A percentile compares a stretch with the other conserved stretches of the same genome.
Evolutionary conservation across 2,888 invertebrate genomes (phyloP).

Genomic region (Leuctra nigra): DNA sequence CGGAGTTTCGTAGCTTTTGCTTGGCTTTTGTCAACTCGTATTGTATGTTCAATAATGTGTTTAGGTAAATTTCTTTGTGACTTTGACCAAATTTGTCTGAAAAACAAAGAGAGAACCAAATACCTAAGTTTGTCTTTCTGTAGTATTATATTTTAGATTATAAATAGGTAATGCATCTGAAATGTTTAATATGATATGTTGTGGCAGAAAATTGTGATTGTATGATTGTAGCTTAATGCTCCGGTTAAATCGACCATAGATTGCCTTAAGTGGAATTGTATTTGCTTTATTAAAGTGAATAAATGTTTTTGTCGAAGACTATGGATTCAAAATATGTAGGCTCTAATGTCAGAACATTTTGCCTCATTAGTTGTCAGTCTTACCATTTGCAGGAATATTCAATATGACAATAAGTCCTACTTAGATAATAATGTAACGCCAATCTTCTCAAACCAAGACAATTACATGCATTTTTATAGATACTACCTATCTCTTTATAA

Average conservation of each 20-base stretch:
- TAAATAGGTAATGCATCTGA: conserved; percentile 1
- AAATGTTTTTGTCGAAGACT: no score
- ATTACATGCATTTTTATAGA: no score
- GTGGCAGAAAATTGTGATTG: conserved; percentile 3
- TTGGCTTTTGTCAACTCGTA: neutral
- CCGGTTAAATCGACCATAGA: neutral
- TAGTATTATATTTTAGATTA: neutral
- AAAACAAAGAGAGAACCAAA: neutral
- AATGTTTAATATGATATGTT: neutral
- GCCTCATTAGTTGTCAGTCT: no score
- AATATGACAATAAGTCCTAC: no score
- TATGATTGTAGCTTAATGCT: conserved; percentile 7
- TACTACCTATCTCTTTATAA: no score
- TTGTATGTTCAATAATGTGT: neutral
- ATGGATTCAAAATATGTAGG: no score
- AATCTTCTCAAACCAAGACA: no score
- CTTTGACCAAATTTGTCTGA: neutral
- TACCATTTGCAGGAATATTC: no score
- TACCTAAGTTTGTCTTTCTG: neutral
- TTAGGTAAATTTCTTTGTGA: neutral
- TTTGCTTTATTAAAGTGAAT: no score
- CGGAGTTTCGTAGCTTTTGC: conserved; percentile 4
- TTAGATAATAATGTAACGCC: no score
- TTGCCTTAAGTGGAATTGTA: conserved; percentile 9
- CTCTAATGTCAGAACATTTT: no score